These are phyloP conservation scores for Bubo bubo DNA, from an alignment of 2,113 vertebrate species.

Conservation along the genomic window DNA sequence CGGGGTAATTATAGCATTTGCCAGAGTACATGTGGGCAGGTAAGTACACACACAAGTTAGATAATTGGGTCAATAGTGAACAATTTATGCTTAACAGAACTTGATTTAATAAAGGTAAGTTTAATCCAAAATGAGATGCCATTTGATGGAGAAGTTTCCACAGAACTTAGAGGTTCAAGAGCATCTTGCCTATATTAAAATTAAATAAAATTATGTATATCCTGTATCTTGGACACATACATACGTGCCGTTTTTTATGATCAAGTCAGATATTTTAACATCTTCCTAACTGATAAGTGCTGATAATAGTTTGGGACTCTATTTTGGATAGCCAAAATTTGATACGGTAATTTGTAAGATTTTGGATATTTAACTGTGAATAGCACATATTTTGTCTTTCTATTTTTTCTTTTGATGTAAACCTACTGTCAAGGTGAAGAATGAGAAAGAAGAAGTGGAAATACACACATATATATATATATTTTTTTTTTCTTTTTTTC, in stretches of 20 bases:
- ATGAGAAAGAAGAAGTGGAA: neutral
- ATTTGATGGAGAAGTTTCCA: neutral
- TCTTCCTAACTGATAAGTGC: neutral
- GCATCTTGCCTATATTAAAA: neutral
- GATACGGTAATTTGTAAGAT: neutral
- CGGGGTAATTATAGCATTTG: constrained; percentile 16
- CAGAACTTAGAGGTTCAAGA: neutral
- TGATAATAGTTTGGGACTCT: neutral
- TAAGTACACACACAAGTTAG: constrained; percentile 8
- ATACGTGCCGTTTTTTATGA: neutral
- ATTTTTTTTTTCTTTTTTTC: neutral
- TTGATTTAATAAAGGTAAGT: neutral
- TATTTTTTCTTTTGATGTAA: neutral
- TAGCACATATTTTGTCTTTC: neutral
- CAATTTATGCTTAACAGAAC: neutral
- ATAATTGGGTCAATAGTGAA: constrained; percentile 40
- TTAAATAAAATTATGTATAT: neutral
- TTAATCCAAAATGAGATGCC: neutral
- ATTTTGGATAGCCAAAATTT: neutral
- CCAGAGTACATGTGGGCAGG: neutral
- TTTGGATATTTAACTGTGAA: neutral
- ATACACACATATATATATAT: too few species aligned
- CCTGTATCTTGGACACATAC: neutral
- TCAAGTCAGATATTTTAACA: neutral
- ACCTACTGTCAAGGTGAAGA: neutral